Conservation (phyloP, 2,113 vertebrate genomes). For the Callorhinus ursinus region DNA sequence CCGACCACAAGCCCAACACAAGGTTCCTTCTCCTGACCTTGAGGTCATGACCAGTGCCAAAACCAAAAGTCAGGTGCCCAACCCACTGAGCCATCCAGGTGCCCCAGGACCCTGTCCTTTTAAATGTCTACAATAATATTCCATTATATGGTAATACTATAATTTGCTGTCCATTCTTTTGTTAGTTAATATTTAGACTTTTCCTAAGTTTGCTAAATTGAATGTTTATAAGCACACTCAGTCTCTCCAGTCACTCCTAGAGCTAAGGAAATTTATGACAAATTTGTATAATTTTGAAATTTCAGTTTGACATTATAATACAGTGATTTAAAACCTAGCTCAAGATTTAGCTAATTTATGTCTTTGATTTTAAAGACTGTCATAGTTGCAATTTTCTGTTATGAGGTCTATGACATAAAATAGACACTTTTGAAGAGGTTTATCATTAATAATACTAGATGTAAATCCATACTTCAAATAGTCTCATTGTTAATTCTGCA, state of each 20-base stretch:
- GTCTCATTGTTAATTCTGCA: background rate
- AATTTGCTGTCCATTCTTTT: background rate
- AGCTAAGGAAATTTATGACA: background rate
- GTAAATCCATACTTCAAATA: slow-evolving; percentile 2
- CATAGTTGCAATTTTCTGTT: background rate
- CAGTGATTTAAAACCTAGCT: background rate
- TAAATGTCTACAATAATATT: background rate
- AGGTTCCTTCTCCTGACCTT: background rate
- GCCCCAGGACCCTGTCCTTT: background rate
- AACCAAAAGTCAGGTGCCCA: background rate
- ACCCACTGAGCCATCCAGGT: background rate
- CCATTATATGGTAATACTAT: background rate
- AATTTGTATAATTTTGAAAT: slow-evolving; percentile 45
- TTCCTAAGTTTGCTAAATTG: slow-evolving; percentile 30
- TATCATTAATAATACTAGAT: slow-evolving; percentile 11
- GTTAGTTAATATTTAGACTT: background rate
- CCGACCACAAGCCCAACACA: background rate
- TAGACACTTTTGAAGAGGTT: background rate
- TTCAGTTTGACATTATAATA: slow-evolving; percentile 19
- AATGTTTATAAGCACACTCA: background rate
- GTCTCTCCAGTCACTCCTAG: background rate
- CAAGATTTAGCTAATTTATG: slow-evolving; percentile 21
- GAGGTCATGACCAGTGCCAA: background rate
- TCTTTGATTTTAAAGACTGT: background rate
- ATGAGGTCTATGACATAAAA: background rate